A percentile compares a stretch with the other conserved stretches of the same genome.
Conservation (phyloP, 2,797 vertebrate genomes). For the Eptatretus atami region DNA sequence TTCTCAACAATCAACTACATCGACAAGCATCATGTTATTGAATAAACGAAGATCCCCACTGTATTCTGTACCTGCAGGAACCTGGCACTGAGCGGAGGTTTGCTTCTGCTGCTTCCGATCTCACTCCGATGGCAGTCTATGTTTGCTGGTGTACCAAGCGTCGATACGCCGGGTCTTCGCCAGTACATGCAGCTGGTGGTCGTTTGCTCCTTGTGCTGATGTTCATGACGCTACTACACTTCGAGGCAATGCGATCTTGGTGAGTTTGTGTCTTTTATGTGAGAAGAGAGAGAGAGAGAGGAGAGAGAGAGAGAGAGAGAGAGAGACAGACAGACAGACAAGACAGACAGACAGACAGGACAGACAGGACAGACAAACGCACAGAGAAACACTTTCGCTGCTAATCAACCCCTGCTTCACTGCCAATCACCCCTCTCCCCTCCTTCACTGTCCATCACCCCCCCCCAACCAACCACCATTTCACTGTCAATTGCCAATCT, state of each 20-base stretch:
- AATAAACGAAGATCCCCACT: background rate
- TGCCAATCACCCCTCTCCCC: no score
- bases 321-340: fast-evolving
- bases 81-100: constrained; percentile 12
- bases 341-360: no score
- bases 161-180: constrained; percentile 11
- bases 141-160: constrained; percentile 14
- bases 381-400: no score
- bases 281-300: no score
- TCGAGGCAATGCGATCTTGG: constrained; percentile 10
- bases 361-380: no score
- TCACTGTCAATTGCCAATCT: no score
- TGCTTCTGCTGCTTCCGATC: constrained; percentile 13
- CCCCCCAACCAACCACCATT: no score
- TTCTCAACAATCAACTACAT: no score
- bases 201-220: constrained; percentile 13
- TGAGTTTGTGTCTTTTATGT: constrained; percentile 8
- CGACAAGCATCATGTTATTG: no score
- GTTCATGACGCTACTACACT: constrained; percentile 14
- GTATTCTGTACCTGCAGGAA: constrained; percentile 10
- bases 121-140: constrained; percentile 13
- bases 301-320: no score
- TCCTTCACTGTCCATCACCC: no score
- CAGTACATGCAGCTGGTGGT: constrained; percentile 14
- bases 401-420: no score